phyloP scores from a whole-genome alignment of 2,888 invertebrate species.

The Euproctis similis region DNA sequence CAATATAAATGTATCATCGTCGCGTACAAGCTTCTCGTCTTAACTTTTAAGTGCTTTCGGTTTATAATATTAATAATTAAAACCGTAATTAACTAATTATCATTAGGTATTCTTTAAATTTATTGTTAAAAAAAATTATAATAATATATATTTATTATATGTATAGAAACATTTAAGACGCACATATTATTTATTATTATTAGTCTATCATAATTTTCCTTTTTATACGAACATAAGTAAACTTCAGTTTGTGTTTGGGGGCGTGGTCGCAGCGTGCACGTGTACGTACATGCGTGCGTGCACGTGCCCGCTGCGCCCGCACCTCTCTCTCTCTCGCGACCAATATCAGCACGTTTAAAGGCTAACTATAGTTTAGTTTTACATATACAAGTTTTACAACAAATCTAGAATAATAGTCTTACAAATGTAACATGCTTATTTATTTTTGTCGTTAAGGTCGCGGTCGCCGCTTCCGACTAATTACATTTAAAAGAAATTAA shows the following conservation, averaged over 20 bases:
- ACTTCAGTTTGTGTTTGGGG: conserved; percentile 27
- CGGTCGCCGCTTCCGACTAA: conserved; percentile 63
- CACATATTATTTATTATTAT: too few relatives aligned
- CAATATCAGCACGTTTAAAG: conserved; percentile 40
- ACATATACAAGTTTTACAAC: conserved; percentile 63
- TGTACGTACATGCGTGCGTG: conserved; percentile 4
- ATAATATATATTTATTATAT: too few relatives aligned
- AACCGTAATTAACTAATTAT: conserved; percentile 78
- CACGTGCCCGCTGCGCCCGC: conserved; percentile 15
- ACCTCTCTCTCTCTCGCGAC: conserved; percentile 25
- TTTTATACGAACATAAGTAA: conserved; percentile 70
- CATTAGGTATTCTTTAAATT: conserved; percentile 70
- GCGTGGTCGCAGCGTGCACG: conserved; percentile 9
- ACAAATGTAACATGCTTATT: conserved; percentile 68
- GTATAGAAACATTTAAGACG: conserved; percentile 70
- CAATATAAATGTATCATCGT: conserved; percentile 54
- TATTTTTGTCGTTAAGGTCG: conserved; percentile 59
- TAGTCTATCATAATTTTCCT: conserved; percentile 75
- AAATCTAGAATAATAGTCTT: conserved; percentile 74
- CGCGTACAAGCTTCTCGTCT: conserved; percentile 71
- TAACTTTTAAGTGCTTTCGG: conserved; percentile 68
- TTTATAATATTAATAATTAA: conserved; percentile 74
- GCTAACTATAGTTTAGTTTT: conserved; percentile 60
- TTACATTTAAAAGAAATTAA: conserved; percentile 71
- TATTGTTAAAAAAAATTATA: conserved; percentile 54